Evolutionary conservation across 2,113 vertebrate species (phyloP).

Genomic region (Cygnus buccinator): DNA sequence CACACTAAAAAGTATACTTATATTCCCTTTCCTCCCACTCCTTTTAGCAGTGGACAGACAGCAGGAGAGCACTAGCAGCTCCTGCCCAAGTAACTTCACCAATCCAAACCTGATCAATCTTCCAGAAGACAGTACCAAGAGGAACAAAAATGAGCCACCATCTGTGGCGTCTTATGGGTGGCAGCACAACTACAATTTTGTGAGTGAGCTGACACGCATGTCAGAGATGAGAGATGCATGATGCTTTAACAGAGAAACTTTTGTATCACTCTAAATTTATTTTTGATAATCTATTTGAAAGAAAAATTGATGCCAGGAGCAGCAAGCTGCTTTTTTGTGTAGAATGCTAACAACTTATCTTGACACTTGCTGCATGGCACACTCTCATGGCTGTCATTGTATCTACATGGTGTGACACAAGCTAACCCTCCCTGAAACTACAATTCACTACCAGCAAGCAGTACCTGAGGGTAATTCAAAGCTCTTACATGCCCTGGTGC

Average conservation of each 20-base stretch:
- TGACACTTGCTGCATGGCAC: not conserved
- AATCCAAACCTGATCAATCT: slow-evolving; percentile 47
- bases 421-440: not conserved
- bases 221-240: not conserved
- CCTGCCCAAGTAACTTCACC: slow-evolving; percentile 17
- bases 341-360: not conserved
- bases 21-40: not conserved
- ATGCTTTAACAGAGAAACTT: slow-evolving; percentile 9
- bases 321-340: not conserved
- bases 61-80: slow-evolving; percentile 1
- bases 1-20: not conserved
- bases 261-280: slow-evolving; percentile 2
- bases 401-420: accelerated
- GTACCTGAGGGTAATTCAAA: not conserved
- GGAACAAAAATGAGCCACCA: slow-evolving; percentile 22
- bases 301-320: not conserved
- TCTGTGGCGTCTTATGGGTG: slow-evolving; percentile 34
- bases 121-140: slow-evolving; percentile 18
- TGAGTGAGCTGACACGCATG: slow-evolving; percentile 16
- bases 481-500: not conserved
- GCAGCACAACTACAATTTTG: not conserved
- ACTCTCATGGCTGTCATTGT: not conserved
- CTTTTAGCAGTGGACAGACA: slow-evolving; percentile 23
- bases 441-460: not conserved
- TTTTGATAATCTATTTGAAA: slow-evolving; percentile 14